These are phyloP conservation scores for Eilema sororculum DNA, from an alignment of 2,888 invertebrate species.

Conservation along the genomic window DNA sequence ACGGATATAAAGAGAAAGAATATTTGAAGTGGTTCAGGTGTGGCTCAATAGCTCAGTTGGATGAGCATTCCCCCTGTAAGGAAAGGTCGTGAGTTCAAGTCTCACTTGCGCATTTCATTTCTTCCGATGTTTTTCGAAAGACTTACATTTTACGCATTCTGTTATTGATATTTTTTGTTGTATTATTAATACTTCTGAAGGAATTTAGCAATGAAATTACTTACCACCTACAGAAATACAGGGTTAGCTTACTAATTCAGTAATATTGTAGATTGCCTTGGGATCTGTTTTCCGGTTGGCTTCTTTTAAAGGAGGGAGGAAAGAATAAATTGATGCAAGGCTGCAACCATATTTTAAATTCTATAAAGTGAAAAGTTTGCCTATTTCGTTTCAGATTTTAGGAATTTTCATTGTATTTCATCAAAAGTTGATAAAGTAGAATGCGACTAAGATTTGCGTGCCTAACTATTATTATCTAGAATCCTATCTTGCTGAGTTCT, in stretches of 20 bases:
- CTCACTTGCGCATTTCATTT: no score
- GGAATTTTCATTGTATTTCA: background rate
- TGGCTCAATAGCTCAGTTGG: no score
- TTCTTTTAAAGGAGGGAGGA: slow-evolving; percentile 11
- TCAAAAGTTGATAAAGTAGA: background rate
- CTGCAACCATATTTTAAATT: slow-evolving; percentile 30
- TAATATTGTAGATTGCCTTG: slow-evolving; percentile 20
- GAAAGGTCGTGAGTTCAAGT: no score
- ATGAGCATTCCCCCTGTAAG: no score
- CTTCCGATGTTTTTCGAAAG: no score
- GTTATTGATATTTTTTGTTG: no score
- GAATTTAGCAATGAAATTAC: background rate
- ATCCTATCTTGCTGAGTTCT: background rate
- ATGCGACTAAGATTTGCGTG: background rate
- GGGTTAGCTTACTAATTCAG: background rate
- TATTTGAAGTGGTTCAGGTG: no score
- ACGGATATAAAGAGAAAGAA: no score
- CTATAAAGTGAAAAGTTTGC: background rate
- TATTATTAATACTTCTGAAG: no score
- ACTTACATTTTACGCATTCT: no score
- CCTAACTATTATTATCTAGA: background rate
- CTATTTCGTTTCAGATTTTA: background rate
- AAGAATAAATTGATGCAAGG: slow-evolving; percentile 22
- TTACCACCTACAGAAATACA: background rate
- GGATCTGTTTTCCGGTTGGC: slow-evolving; percentile 19